Conservation (phyloP, 1,140 invertebrate genomes). For the Danaus plexippus region DNA sequence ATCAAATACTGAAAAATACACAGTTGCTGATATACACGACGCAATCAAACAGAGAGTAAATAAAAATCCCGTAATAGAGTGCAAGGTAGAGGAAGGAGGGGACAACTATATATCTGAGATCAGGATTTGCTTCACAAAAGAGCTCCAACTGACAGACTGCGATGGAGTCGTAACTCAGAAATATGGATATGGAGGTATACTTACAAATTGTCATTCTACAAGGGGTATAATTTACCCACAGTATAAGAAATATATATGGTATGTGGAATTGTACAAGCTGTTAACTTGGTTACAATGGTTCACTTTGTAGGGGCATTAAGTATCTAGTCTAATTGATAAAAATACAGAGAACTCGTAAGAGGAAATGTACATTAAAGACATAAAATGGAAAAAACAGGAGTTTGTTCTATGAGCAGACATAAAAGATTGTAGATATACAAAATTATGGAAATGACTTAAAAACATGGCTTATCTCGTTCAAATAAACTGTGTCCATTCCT, state of each 20-base stretch:
- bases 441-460: too few species aligned
- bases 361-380: too few species aligned
- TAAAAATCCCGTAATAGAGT: constrained; percentile 77
- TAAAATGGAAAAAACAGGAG: too few species aligned
- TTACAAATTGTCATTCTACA: constrained; percentile 74
- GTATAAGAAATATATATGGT: constrained; percentile 37
- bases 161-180: constrained; percentile 57
- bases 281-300: constrained; percentile 72
- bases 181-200: constrained; percentile 43
- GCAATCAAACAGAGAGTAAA: constrained; percentile 72
- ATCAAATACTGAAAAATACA: constrained; percentile 70
- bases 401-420: too few species aligned
- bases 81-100: constrained; percentile 70
- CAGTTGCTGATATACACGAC: constrained; percentile 71
- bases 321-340: background rate
- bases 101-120: constrained; percentile 77
- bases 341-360: too few species aligned
- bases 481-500: too few species aligned
- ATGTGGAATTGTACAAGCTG: constrained; percentile 71
- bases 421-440: too few species aligned
- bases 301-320: constrained; percentile 56
- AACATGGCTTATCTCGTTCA: too few species aligned
- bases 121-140: constrained; percentile 78
- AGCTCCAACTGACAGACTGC: constrained; percentile 74
- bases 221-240: constrained; percentile 73